Evolutionary conservation across 2,797 vertebrate genomes (phyloP), one percentile per base, ranked within the genome.

Genomic region (Geotrypetes seraphini): DNA sequence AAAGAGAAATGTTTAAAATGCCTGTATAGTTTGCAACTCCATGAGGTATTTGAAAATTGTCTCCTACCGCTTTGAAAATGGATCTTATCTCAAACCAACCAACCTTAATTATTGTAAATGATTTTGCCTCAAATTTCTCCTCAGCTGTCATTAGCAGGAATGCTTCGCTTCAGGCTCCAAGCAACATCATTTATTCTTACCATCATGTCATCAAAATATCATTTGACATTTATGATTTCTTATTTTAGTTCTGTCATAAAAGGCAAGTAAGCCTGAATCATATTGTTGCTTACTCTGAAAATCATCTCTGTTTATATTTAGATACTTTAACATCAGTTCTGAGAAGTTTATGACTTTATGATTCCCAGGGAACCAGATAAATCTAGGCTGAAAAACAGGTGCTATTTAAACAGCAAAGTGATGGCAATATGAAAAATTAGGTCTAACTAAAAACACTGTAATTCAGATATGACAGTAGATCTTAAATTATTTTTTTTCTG

Each of bases 161-260:
- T n/a, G n/a, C n/a, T n/a, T 14, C 18, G 17, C 7, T 10, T 31
- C 27, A n/a, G 25, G 3, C 27, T 26, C 22, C 6, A 28, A 3
- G 27, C 18, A 22, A 20, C 8, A 6, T 22, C 26, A 31, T n/a
- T 25, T 45, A 30, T 13, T n/a, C n/a, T n/a, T n/a, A n/a, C n/a
- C n/a, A n/a, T n/a, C n/a, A n/a, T n/a, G n/a, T n/a, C n/a, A n/a
- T n/a, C n/a, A n/a, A n/a, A n/a, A n/a, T n/a, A n/a, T n/a, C n/a
- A n/a, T n/a, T n/a, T n/a, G n/a, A n/a, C n/a, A 19, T 29, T 24
- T 35, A 26, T 3, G 1, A 39, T 20, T 4, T 20, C 17, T 32
- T 31, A 29, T 50, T 58, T 48, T 35, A 24, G 55, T 56, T 42
- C 16, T n/a, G n/a, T n/a, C n/a, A n/a, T n/a, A n/a, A n/a, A n/a